phyloP scores from a whole-genome alignment of 2,797 vertebrate species.

The Cirrhinus molitorella region DNA sequence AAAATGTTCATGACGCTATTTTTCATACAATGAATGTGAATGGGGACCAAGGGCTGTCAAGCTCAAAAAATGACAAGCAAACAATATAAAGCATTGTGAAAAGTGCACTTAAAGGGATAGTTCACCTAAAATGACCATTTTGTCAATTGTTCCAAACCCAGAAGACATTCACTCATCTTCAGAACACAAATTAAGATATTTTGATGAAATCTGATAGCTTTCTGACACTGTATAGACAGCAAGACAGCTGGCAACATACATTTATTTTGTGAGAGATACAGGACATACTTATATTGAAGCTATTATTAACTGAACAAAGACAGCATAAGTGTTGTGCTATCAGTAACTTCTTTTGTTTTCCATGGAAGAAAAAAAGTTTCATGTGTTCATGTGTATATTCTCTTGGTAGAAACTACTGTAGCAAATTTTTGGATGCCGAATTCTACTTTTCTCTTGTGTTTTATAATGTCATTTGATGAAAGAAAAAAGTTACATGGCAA shows the following conservation, averaged over 20 bases:
- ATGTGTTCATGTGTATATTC: neutral
- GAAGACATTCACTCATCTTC: no score
- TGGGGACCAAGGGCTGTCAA: neutral
- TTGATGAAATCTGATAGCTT: no score
- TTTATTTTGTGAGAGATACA: no score
- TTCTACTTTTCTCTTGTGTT: conserved; percentile 4
- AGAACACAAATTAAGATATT: no score
- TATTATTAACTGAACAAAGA: neutral
- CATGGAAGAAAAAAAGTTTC: conserved; percentile 1
- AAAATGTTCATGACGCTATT: neutral
- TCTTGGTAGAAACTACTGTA: neutral
- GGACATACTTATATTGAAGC: neutral
- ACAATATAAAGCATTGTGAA: no score
- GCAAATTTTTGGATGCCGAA: neutral
- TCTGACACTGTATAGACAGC: no score
- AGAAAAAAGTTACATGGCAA: conserved; percentile 16
- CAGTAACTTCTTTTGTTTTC: conserved; percentile 1
- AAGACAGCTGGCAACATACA: no score
- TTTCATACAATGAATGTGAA: neutral
- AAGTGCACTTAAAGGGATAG: neutral
- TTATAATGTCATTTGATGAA: conserved; percentile 26
- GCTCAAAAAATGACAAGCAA: no score
- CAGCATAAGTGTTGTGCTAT: neutral
- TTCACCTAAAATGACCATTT: no score
- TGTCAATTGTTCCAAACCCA: no score